Conservation (phyloP, 2,113 vertebrate genomes). For the Poicephalus meyeri region DNA sequence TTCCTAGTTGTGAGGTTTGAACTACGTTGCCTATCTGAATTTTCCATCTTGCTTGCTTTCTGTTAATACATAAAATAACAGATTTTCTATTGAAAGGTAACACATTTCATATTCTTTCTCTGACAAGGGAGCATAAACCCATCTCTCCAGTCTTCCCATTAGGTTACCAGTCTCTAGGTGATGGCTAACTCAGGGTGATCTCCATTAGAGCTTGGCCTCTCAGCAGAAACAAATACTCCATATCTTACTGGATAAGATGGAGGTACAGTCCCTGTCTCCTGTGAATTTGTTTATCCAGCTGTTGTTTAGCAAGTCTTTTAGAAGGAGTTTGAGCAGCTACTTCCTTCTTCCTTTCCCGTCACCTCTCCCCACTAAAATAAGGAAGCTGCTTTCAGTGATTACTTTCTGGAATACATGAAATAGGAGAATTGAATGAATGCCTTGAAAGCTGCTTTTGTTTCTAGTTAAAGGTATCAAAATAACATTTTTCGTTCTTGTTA, state of each 20-base stretch:
- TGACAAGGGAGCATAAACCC: neutral
- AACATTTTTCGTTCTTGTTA: slow-evolving; percentile 49
- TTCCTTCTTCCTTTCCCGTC: neutral
- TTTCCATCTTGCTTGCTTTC: neutral
- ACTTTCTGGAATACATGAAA: neutral
- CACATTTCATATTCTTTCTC: neutral
- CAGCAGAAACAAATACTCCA: neutral
- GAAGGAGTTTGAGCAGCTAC: neutral
- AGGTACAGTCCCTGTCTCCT: neutral
- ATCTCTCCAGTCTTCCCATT: neutral
- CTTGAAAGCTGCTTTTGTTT: neutral
- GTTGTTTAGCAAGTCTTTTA: neutral
- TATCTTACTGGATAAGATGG: neutral
- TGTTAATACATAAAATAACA: too few species aligned
- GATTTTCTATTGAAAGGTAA: too few species aligned
- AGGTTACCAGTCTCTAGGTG: neutral
- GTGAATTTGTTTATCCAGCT: neutral
- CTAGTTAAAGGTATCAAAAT: neutral
- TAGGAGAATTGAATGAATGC: neutral
- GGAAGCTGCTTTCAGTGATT: neutral
- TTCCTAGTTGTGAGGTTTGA: neutral
- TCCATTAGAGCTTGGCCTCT: neutral
- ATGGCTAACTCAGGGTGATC: neutral
- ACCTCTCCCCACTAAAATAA: neutral
- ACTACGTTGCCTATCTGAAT: neutral